These are phyloP conservation scores for Zelleria hepariella DNA, from an alignment of 2,888 invertebrate species.

Conservation along the genomic window DNA sequence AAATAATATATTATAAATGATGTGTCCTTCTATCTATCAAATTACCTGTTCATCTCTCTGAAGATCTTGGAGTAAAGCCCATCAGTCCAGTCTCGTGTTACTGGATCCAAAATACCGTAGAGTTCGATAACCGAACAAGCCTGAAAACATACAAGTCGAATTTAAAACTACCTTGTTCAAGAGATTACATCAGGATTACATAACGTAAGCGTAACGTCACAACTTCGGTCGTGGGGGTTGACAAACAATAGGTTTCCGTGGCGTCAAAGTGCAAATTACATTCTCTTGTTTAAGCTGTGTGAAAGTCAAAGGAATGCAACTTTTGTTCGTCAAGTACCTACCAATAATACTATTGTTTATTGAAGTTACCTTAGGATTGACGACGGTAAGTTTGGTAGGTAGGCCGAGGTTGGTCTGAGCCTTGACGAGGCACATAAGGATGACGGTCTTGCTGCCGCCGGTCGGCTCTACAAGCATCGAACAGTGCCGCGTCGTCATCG, in stretches of 20 bases:
- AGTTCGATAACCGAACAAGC: conserved; percentile 91
- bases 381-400: conserved; percentile 82
- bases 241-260: no score
- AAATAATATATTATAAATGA: no score
- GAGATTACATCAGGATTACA: background rate
- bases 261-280: no score
- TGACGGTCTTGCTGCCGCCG: conserved; percentile 92
- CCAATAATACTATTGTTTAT: no score
- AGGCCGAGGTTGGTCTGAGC: conserved; percentile 83
- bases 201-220: background rate
- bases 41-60: conserved; percentile 87
- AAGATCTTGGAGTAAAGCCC: conserved; percentile 93
- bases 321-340: background rate
- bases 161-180: background rate
- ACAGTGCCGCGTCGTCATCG: background rate
- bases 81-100: conserved; percentile 93
- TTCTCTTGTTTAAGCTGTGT: no score
- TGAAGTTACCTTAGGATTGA: conserved; percentile 90
- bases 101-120: conserved; percentile 89
- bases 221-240: no score
- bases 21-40: background rate
- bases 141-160: conserved; percentile 34
- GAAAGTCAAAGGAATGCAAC: no score
- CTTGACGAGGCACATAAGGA: conserved; percentile 82
- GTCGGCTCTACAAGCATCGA: conserved; percentile 87